Base-by-base conservation (phyloP, 2,888 invertebrate genomes). In the Lycaena phlaeas region DNA sequence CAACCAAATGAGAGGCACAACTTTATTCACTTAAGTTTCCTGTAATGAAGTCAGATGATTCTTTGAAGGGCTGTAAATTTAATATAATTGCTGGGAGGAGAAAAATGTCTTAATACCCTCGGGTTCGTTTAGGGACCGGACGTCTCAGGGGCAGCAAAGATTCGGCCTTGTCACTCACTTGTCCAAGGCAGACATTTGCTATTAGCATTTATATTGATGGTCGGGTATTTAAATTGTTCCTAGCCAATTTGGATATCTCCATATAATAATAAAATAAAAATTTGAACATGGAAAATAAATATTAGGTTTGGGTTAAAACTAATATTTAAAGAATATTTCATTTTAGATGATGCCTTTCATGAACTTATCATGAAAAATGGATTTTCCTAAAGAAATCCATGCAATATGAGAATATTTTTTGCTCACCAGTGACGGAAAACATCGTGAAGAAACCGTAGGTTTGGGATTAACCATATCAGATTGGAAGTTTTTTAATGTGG, bases 141-240 rank as follows among this genome's bases (percentile, higher is more conserved):
- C 22, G 51, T 40, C 54, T 45, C 53, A 45, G 18, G 54, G 61
- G 61, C 53, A 60, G 58, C 58, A 58, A 60, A 64, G 61, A 63
- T 61, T 50, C 46, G 61, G 56, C 68, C 71, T 55, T 69, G 76
- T 73, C 78, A 76, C 61, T 78, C 77, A 75, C 68, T 71, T 73
- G 75, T 75, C 77, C 43, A 18, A 36, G 45, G 46, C 68, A 65
- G 57, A 52, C 51, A 50, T 41, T 25, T 61, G 56, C 56, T 64
- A 73, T 76, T 76, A 73, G 68, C 68, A 75, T 76, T 65, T 68
- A 76, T 76, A 78, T 78, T 78, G 75, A 77, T 72, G 65, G 61
- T 48, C 49, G 52, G 42, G 58, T 58, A 57, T 70, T 70, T 68
- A 68, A 64, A 61, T 42, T 49, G 41, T 41, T 37, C 29, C 43